These are phyloP conservation scores for Cyclophora albipunctata DNA, from an alignment of 2,888 invertebrate species.

Conservation along the genomic window DNA sequence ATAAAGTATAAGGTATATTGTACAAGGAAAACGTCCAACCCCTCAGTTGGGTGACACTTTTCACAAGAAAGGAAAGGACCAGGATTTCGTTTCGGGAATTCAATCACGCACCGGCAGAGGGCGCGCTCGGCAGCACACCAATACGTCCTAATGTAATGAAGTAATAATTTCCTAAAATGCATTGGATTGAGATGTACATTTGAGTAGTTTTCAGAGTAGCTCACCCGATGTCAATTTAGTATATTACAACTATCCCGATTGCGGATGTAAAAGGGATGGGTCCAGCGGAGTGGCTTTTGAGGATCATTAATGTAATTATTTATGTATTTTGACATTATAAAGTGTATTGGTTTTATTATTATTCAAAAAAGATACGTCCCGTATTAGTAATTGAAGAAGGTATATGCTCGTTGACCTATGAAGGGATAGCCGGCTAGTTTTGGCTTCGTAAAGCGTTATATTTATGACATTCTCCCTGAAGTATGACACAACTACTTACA, in stretches of 20 bases:
- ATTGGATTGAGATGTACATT: constrained; percentile 56
- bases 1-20: too few relatives aligned
- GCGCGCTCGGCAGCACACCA: constrained; percentile 60
- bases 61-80: neutral
- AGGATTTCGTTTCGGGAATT: constrained; percentile 24
- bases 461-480: too few relatives aligned
- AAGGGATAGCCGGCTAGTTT: too few relatives aligned
- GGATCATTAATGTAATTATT: neutral
- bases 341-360: neutral
- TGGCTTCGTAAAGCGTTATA: too few relatives aligned
- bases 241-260: constrained; percentile 33
- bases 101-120: constrained; percentile 62
- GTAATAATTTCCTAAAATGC: constrained; percentile 70
- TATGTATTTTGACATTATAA: neutral
- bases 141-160: constrained; percentile 62
- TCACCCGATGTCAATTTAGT: constrained; percentile 50
- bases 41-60: constrained; percentile 34
- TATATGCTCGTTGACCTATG: too few relatives aligned
- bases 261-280: neutral
- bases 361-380: too few relatives aligned
- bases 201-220: constrained; percentile 52
- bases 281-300: neutral
- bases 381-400: too few relatives aligned
- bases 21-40: constrained; percentile 8
- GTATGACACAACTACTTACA: too few relatives aligned